Conservation (phyloP, 2,113 vertebrate species). For the Mirza zaza region DNA sequence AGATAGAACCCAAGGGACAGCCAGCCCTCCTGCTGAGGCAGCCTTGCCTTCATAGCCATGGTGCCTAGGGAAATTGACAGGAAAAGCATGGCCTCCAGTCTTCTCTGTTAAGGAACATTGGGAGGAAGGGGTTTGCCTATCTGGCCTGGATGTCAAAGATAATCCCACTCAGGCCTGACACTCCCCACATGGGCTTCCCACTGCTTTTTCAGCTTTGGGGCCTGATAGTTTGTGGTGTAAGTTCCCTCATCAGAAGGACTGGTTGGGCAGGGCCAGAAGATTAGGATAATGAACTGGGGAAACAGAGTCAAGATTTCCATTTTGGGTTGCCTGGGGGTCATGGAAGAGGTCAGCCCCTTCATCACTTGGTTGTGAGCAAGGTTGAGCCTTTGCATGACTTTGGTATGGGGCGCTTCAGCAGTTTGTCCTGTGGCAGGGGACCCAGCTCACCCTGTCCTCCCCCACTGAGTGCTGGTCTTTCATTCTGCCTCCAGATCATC, state of each 20-base stretch:
- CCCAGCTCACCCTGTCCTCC: background rate
- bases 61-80: background rate
- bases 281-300: background rate
- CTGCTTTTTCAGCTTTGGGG: background rate
- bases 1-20: background rate
- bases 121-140: background rate
- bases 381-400: background rate
- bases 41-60: background rate
- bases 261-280: background rate
- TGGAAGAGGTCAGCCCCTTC: background rate
- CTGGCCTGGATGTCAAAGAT: background rate
- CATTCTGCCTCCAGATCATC: constrained; percentile 88
- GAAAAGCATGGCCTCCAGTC: background rate
- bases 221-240: background rate
- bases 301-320: background rate
- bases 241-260: background rate
- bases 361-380: background rate
- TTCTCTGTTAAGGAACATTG: background rate
- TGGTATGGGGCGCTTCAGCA: background rate
- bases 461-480: background rate
- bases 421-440: background rate
- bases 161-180: background rate
- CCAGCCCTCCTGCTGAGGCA: no score
- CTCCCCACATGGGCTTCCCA: background rate
- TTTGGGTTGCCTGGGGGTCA: background rate